Evolutionary conservation across 1,140 invertebrate species (phyloP), one percentile per base, ranked within the genome.

Genomic region (Diorhabda elongata): DNA sequence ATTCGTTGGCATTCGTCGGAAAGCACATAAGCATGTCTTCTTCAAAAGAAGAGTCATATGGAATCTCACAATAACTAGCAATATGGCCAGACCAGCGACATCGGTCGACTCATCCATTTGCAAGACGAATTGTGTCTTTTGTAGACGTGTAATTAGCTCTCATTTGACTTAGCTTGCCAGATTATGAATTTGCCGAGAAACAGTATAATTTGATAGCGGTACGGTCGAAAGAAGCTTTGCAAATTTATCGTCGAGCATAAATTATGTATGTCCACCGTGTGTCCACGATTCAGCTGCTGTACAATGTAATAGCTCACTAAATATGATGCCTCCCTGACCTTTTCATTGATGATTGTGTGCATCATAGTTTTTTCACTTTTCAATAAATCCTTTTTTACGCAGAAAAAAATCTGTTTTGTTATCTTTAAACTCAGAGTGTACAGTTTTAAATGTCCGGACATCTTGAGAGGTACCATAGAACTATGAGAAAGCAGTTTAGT

Each of bases 261-360:
- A 61, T 68, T 62, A 47, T 44, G 64, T 66, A 72, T 68, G 58
- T 72, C 57, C 45, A 58, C 59, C 58, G 52, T 64, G n/a, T n/a
- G n/a, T n/a, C 68, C 69, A 70, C 61, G 69, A 65, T 70, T 72
- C 66, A 58, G 56, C 67, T 56, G 57, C 60, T 57, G 57, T 66
- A 60, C 58, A 69, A 71, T 71, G n/a, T 61, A 57, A 66, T 71
- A 71, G 47, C 63, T 69, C 11, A 69, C 70, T 43, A 60, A 45
- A 69, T 66, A 71, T 8, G 61, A 72, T 69, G 68, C 64, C 64
- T 66, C 70, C 3, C 47, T 66, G 58, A 58, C 63, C 4, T 68
- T 71, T 69, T 68, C 61, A 66, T 66, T 69, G 5, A 61, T 61
- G 67, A 61, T 62, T 44, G 42, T 9, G 63, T 62, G 42, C 60